Percentiles rank a stretch among this genome's conserved stretches.
phyloP scores from a whole-genome alignment of 2,888 invertebrate genomes.

The Andrena chrysosceles region DNA sequence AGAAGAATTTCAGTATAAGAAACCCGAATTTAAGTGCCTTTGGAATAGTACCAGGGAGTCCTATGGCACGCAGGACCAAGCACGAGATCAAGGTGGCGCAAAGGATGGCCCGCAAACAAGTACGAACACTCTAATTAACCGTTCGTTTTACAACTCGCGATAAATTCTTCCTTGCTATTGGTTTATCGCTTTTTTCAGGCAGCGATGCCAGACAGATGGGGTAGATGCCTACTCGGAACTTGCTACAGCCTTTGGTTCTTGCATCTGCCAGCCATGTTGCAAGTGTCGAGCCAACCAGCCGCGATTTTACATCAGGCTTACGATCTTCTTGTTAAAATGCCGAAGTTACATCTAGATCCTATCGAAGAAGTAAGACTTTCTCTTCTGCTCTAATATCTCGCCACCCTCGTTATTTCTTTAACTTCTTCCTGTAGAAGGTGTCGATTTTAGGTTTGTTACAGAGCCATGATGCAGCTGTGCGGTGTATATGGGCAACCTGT shows the following conservation, averaged over 20 bases:
- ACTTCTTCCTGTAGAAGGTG: slow-evolving; percentile 35
- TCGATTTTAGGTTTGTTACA: slow-evolving; percentile 93
- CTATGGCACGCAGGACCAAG: slow-evolving; percentile 96
- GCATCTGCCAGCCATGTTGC: slow-evolving; percentile 95
- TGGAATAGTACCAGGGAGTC: slow-evolving; percentile 90
- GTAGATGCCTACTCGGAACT: slow-evolving; percentile 94
- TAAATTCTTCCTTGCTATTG: slow-evolving; percentile 2
- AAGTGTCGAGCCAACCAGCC: slow-evolving; percentile 86
- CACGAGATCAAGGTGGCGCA: slow-evolving; percentile 98
- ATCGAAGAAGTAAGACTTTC: slow-evolving; percentile 92
- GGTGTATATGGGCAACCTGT: slow-evolving; percentile 97
- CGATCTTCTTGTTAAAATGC: slow-evolving; percentile 94
- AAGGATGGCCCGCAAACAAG: slow-evolving; percentile 89
- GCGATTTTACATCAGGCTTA: slow-evolving; percentile 88
- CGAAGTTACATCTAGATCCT: slow-evolving; percentile 91
- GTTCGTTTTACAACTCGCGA: background rate
- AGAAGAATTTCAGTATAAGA: slow-evolving; percentile 80
- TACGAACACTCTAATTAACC: slow-evolving; percentile 46
- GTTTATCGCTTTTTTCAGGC: slow-evolving; percentile 81
- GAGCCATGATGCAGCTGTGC: slow-evolving; percentile 99
- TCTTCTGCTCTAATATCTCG: background rate
- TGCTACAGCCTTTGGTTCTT: slow-evolving; percentile 98
- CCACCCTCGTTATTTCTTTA: slow-evolving; percentile 8
- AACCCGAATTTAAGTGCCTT: slow-evolving; percentile 82
- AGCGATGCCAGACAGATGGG: slow-evolving; percentile 94